Conservation (phyloP, 1,140 invertebrate genomes). For the Bombus vancouverensis region DNA sequence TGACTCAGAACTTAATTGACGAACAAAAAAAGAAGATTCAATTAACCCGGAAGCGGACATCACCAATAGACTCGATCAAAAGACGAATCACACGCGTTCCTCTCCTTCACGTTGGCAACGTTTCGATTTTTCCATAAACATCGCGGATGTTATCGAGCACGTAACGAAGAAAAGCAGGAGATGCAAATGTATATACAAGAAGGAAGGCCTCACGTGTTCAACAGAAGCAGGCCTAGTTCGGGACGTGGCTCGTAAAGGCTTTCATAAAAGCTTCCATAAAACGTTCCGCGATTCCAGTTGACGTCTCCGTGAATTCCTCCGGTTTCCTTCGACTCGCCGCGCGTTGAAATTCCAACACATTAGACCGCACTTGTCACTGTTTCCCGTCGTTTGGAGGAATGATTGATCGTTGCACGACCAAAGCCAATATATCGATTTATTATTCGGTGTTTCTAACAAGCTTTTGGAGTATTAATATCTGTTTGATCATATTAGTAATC, state of each 20-base stretch:
- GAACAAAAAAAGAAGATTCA: conserved; percentile 65
- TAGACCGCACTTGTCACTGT: background rate
- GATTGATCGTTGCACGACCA: background rate
- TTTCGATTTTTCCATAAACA: background rate
- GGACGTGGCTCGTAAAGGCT: conserved; percentile 75
- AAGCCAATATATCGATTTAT: background rate
- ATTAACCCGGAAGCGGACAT: conserved; percentile 72
- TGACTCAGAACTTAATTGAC: conserved; percentile 71
- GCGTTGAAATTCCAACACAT: background rate
- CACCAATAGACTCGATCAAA: conserved; percentile 11
- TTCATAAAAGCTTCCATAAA: conserved; percentile 80
- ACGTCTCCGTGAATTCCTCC: conserved; percentile 28
- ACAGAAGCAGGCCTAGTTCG: conserved; percentile 69
- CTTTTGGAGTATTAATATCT: background rate
- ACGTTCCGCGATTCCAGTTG: conserved; percentile 74
- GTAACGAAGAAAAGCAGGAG: conserved; percentile 23
- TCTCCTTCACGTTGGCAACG: background rate
- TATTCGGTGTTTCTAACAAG: conserved; percentile 7
- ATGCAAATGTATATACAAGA: background rate
- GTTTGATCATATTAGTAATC: background rate
- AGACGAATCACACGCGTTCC: background rate
- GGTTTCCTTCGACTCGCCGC: background rate
- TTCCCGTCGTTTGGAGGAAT: background rate
- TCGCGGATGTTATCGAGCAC: background rate
- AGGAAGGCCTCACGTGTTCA: conserved; percentile 71